phyloP scores from a whole-genome alignment of 1,140 invertebrate species.

The Drosophila pandora region DNA sequence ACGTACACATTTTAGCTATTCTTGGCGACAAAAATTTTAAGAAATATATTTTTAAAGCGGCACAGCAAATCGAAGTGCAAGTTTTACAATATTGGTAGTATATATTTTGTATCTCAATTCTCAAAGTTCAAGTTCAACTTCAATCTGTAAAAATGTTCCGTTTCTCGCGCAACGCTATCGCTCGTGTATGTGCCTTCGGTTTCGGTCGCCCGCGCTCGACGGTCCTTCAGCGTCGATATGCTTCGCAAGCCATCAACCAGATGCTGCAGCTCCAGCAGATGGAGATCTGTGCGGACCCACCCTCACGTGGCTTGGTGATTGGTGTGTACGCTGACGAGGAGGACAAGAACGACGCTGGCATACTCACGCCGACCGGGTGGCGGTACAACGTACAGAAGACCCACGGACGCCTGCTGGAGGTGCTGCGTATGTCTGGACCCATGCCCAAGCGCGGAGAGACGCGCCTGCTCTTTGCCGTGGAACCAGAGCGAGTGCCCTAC shows the following conservation, averaged over 20 bases:
- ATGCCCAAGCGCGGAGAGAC: conserved; percentile 80
- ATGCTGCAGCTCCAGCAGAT: conserved; percentile 75
- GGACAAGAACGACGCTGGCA: conserved; percentile 73
- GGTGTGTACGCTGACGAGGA: conserved; percentile 81
- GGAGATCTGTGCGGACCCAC: conserved; percentile 79
- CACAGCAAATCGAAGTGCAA: conserved; percentile 26
- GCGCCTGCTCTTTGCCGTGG: conserved; percentile 70
- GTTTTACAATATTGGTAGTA: conserved; percentile 17
- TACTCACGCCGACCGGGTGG: conserved; percentile 72
- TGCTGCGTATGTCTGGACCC: conserved; percentile 76
- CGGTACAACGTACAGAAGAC: conserved; percentile 78
- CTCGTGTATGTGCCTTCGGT: not conserved
- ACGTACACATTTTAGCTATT: conserved; percentile 58
- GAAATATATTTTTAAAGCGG: conserved; percentile 30
- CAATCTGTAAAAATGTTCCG: conserved; percentile 47
- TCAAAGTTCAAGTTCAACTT: conserved; percentile 22
- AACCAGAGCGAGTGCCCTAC: conserved; percentile 84
- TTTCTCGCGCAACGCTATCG: conserved; percentile 22
- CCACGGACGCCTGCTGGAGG: conserved; percentile 71
- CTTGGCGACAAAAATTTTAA: conserved; percentile 44
- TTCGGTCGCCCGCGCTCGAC: not conserved
- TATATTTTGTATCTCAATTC: conserved; percentile 18
- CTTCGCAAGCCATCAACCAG: conserved; percentile 74
- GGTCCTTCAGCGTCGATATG: conserved; percentile 20
- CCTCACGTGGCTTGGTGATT: conserved; percentile 72